Evolutionary conservation across 2,888 invertebrate species (phyloP), one percentile per base, ranked within the genome.

Genomic region (Dicroscelio sp.): DNA sequence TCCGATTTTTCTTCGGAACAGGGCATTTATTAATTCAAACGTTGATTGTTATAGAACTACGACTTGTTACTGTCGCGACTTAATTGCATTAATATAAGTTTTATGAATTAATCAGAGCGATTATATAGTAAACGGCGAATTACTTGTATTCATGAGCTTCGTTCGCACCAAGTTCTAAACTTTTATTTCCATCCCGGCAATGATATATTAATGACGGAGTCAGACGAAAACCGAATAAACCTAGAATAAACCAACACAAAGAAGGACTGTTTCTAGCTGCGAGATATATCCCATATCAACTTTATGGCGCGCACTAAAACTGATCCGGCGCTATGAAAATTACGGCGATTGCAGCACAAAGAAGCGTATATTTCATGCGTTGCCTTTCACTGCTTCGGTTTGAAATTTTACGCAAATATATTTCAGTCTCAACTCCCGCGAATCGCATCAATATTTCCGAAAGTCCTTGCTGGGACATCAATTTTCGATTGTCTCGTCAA

Each of bases 271-370:
- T 71, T 63, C 75, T 75, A 52, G 55, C 30, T 27, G 31, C 84
- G 14, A 75, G 55, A 86, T 71, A 79, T 71, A 71, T 65, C 86
- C 79, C 78, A 79, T 71, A 86, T 79, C 78, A 71, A 60, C 71
- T 86, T 86, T 86, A 86, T 79, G n/a, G 48, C 86, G 55, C 8
- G 78, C 71, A 79, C 67, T 79, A 86, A 86, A 86, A 38, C 71
- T 86, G 48, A 86, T 86, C 86, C 71, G 60, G 8, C 38, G 58
- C 48, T 78, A 79, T 86, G 78, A 79, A 86, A 86, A 86, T 86
- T 78, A 79, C 63, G 71, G 60, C 86, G 79, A 86, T 73, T 65
- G 75, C 75, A 48, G 48, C 75, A 73, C 23, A 84, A 60, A 71
- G 78, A 58, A 67, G 69, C 79, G 6, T 67, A 31, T 20, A 60